phyloP scores from a whole-genome alignment of 2,113 vertebrate genomes.

The Pterocles gutturalis region DNA sequence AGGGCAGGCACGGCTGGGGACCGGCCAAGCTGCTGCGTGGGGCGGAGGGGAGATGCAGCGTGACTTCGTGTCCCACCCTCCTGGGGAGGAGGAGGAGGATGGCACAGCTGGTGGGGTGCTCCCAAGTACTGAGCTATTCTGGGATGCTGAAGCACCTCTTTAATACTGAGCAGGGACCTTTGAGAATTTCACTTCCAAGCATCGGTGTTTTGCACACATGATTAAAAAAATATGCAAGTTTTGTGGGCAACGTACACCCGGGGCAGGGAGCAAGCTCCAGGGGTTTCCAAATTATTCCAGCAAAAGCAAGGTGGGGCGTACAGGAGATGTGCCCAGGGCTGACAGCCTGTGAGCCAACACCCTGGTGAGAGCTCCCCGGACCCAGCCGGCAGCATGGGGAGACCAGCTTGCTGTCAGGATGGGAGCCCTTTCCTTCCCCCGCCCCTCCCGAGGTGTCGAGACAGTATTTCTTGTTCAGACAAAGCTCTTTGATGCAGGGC shows the following conservation, averaged over 20 bases:
- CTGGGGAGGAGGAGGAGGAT: background rate
- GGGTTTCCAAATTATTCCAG: background rate
- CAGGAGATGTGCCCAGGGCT: background rate
- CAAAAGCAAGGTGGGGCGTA: background rate
- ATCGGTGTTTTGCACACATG: accelerated
- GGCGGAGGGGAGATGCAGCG: background rate
- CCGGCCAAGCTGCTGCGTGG: background rate
- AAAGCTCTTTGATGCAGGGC: conserved; percentile 2
- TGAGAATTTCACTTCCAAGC: background rate
- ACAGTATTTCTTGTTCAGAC: background rate
- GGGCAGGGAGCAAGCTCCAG: background rate
- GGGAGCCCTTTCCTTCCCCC: background rate
- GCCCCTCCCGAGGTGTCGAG: background rate
- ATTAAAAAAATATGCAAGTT: background rate
- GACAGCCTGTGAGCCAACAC: background rate
- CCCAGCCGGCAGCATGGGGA: accelerated
- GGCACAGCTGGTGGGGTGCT: background rate
- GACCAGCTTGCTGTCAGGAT: background rate
- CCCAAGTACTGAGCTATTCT: background rate
- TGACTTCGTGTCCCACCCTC: background rate
- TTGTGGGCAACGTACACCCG: accelerated
- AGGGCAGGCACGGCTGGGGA: background rate
- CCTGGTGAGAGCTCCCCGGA: background rate
- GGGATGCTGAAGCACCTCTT: background rate
- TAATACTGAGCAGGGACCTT: background rate